Conservation (phyloP, 1,140 invertebrate genomes). For the Aricia agestis region DNA sequence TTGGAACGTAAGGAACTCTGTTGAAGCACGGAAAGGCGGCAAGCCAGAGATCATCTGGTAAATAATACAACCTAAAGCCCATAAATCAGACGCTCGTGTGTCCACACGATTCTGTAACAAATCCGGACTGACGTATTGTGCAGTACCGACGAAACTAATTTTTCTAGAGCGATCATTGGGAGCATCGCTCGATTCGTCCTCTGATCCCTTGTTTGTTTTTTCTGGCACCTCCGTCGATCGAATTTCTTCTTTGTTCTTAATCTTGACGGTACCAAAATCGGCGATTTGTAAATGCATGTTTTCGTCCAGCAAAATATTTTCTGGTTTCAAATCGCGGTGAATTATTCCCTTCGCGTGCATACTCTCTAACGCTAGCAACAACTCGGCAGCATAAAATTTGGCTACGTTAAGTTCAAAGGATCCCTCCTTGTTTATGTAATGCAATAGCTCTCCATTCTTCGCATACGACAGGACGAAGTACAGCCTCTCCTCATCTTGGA, state of each 20-base stretch:
- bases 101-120: conserved; percentile 89
- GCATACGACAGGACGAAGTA: conserved; percentile 98
- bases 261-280: conserved; percentile 98
- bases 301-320: conserved; percentile 93
- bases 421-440: conserved; percentile 93
- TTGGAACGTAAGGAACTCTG: conserved; percentile 98
- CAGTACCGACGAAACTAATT: conserved; percentile 98
- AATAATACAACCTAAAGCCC: conserved; percentile 98
- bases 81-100: conserved; percentile 93
- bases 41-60: conserved; percentile 97
- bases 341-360: conserved; percentile 94
- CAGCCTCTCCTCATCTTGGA: conserved; percentile 94
- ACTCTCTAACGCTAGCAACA: conserved; percentile 93
- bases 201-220: conserved; percentile 34
- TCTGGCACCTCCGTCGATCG: conserved; percentile 28
- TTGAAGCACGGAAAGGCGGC: conserved; percentile 93
- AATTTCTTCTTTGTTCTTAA: conserved; percentile 77
- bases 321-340: conserved; percentile 94
- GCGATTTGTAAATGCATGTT: conserved; percentile 98
- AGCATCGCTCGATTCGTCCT: conserved; percentile 43
- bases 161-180: conserved; percentile 74
- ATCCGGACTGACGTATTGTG: conserved; percentile 99
- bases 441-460: conserved; percentile 94
- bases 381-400: conserved; percentile 95
- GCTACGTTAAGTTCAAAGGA: conserved; percentile 93